phyloP scores from a whole-genome alignment of 2,888 invertebrate genomes.

The Onchidella celtica region DNA sequence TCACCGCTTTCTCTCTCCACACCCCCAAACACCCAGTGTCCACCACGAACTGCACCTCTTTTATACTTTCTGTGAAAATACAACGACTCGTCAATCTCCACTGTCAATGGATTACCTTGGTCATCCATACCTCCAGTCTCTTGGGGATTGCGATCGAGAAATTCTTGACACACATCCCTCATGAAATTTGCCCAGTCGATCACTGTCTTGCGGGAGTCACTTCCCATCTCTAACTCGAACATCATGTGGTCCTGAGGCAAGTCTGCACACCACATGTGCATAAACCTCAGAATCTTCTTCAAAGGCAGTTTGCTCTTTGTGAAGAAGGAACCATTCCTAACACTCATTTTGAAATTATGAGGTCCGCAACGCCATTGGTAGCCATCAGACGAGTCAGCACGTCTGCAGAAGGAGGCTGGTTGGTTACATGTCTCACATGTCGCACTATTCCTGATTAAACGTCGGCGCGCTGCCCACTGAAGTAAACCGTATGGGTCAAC shows the following conservation, averaged over 20 bases:
- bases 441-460: no score
- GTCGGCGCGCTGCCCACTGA: no score
- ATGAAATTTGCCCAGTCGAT: slow-evolving; percentile 14
- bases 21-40: slow-evolving; percentile 39
- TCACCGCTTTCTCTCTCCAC: not conserved
- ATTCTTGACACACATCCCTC: not conserved
- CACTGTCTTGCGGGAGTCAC: no score
- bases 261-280: slow-evolving; percentile 1
- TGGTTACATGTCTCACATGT: no score
- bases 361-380: not conserved
- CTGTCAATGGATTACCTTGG: not conserved
- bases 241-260: not conserved
- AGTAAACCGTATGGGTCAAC: no score
- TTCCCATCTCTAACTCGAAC: not conserved
- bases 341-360: not conserved
- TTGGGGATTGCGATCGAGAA: not conserved
- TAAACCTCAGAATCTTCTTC: not conserved
- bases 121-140: not conserved
- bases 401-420: no score
- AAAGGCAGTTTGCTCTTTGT: not conserved
- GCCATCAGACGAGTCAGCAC: no score
- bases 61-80: not conserved
- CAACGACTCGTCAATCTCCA: slow-evolving; percentile 2
- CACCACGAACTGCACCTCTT: no score
- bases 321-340: not conserved